Evolutionary conservation across 2,797 vertebrate species (phyloP).

Genomic region (Sebastes diploproa): DNA sequence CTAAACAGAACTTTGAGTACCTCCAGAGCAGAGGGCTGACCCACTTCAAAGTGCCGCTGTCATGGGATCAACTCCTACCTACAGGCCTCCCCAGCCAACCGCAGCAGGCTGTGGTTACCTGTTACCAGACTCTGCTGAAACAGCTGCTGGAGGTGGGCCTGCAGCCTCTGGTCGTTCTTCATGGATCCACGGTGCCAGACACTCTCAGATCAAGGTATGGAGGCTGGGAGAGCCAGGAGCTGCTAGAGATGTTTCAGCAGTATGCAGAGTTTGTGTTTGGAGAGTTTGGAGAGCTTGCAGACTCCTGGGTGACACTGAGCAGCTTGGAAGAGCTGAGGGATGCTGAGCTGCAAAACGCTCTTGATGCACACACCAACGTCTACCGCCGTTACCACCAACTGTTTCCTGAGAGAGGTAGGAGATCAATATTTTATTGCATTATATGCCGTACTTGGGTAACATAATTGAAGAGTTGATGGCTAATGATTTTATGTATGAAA

Average conservation of each 20-base stretch:
- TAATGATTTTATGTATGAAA: neutral
- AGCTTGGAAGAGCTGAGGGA: constrained; percentile 8
- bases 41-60: constrained; percentile 85
- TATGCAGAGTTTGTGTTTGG: constrained; percentile 86
- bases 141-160: constrained; percentile 76
- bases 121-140: constrained; percentile 82
- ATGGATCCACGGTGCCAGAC: constrained; percentile 66
- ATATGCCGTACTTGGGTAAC: neutral
- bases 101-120: constrained; percentile 67
- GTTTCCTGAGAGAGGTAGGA: constrained; percentile 30
- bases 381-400: constrained; percentile 6
- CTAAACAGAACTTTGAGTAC: constrained; percentile 71
- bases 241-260: constrained; percentile 77
- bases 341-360: constrained; percentile 18
- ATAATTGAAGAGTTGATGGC: neutral
- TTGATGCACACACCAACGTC: constrained; percentile 1
- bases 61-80: constrained; percentile 81
- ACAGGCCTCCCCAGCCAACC: constrained; percentile 56
- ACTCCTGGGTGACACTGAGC: constrained; percentile 88
- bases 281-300: constrained; percentile 81
- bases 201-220: neutral
- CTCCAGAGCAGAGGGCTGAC: constrained; percentile 77
- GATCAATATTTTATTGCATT: neutral
- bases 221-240: constrained; percentile 42
- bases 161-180: constrained; percentile 83